A percentile compares a stretch with the other conserved stretches of the same genome.
These are phyloP conservation scores for Channa maculata DNA, from an alignment of 2,113 vertebrate species.

Conservation along the genomic window DNA sequence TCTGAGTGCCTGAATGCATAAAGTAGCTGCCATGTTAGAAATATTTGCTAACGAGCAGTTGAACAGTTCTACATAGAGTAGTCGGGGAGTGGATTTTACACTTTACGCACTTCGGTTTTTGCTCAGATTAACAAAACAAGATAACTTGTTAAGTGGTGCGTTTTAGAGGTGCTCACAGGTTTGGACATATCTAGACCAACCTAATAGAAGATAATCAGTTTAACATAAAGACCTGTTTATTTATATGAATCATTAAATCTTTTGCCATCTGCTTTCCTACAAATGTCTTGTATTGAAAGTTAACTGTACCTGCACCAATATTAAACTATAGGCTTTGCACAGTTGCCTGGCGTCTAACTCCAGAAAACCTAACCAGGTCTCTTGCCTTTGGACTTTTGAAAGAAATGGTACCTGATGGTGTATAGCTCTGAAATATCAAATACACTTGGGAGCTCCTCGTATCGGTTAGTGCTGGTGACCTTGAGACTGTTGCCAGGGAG, in stretches of 20 bases:
- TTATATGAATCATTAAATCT: neutral
- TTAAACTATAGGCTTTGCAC: neutral
- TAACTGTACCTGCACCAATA: neutral
- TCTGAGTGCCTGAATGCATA: no score
- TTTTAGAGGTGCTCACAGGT: no score
- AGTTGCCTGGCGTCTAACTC: no score
- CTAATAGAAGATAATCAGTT: no score
- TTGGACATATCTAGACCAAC: no score
- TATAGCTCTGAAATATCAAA: conserved; percentile 83
- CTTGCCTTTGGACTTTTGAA: conserved; percentile 62
- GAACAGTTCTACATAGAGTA: no score
- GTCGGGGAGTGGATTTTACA: no score
- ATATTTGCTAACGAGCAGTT: no score
- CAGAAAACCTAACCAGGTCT: neutral
- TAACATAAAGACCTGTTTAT: neutral
- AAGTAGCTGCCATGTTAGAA: no score
- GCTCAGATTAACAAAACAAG: no score
- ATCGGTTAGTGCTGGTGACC: conserved; percentile 23
- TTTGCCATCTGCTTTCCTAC: neutral
- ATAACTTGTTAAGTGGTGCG: no score
- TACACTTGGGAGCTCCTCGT: conserved; percentile 80
- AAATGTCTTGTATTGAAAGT: conserved; percentile 1
- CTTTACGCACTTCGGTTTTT: no score
- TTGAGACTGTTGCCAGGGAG: conserved; percentile 49
- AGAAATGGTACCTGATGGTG: conserved; percentile 83